Conservation (phyloP, 2,888 invertebrate genomes). For the Pecten maximus region DNA sequence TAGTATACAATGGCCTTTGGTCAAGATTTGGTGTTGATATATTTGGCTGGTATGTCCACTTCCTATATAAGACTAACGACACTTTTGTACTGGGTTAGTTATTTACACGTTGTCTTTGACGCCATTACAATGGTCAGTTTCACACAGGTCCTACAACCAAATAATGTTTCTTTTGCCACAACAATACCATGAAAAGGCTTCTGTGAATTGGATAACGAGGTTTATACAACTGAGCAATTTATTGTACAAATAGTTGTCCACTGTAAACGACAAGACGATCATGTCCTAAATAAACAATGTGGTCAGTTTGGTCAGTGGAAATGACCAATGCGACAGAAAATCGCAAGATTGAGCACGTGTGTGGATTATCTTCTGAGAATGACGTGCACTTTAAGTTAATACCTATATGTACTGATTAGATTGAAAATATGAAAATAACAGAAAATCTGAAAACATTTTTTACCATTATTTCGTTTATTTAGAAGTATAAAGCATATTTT, state of each 20-base stretch:
- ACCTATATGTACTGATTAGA: no score
- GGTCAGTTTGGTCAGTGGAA: background rate
- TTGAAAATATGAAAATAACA: no score
- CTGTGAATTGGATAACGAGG: conserved; percentile 29
- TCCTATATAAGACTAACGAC: background rate
- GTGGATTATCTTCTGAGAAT: background rate
- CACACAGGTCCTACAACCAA: background rate
- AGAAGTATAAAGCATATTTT: no score
- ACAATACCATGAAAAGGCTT: conserved; percentile 22
- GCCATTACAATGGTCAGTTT: background rate
- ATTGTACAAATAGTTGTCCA: conserved; percentile 20
- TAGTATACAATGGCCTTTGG: conserved; percentile 13
- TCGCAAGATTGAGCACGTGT: conserved; percentile 28
- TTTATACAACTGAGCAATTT: conserved; percentile 33
- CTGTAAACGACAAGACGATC: background rate
- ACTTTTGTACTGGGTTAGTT: background rate
- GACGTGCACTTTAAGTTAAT: background rate
- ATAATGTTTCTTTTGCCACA: background rate
- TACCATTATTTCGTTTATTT: no score
- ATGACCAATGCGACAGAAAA: background rate
- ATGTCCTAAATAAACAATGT: background rate
- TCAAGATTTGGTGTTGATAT: conserved; percentile 33
- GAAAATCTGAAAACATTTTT: no score
- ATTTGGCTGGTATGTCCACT: background rate
- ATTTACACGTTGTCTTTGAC: background rate